Base-by-base conservation (phyloP, 2,888 invertebrate genomes). In the Smittia sp. region DNA sequence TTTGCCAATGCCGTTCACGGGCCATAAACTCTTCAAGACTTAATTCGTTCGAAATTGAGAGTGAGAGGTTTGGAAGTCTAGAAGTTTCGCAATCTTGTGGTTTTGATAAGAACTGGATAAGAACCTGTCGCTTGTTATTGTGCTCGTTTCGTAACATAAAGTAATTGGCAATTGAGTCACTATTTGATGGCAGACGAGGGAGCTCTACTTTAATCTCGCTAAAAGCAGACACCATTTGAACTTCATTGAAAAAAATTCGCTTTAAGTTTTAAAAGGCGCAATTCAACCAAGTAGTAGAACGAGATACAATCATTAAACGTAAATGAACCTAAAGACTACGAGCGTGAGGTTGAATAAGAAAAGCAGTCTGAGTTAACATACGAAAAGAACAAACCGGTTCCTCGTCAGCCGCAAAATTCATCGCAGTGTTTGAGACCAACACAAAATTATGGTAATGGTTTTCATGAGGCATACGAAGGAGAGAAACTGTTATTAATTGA, bases 401-500 rank as follows among this genome's bases (percentile, higher is more conserved):
- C 18, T 58, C 22, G 6, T 1, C 58, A 11, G 58, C 22, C 58
- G 58, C 22, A 20, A 18, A 22, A 20, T 58, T 9, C 22, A 20
- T 58, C 22, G 22, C 15, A 20, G 22, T 22, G 18, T 9, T 18
- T 20, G 54, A 39, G 69, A 69, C 69, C 52, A 32, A 20, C 41
- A 54, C 54, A 24, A 69, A 54, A 69, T 69, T 68, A 68, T 68
- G 39, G 54, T 54, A 69, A 69, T 69, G 52, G 41, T 41, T 41
- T 54, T 69, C 13, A 46, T 11, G 15, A 46, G 4, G 11, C 3
- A 6, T 7, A n/a, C 6, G 46, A 46, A 46, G 11, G 46, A 46
- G 11, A 46, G 46, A 15, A 69, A 41, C 52, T 69, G 52, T 69
- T 69, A 69, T 69, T 69, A 69, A 69, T 69, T 69, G 69, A 69